phyloP scores from a whole-genome alignment of 2,888 invertebrate genomes.

The Erynnis tages region DNA sequence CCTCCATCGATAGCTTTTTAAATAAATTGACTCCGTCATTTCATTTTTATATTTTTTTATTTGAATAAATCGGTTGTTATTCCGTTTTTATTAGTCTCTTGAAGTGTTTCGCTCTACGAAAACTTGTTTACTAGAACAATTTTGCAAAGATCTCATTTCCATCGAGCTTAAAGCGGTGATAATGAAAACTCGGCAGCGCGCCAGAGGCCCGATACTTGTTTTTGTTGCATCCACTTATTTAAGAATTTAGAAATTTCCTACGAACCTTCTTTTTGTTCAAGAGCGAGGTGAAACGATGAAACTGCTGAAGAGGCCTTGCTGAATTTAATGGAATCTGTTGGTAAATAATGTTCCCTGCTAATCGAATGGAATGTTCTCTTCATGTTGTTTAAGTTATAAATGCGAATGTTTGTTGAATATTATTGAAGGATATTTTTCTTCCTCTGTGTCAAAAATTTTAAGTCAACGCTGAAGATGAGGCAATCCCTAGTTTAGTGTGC shows the following conservation, averaged over 20 bases:
- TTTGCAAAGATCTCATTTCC: slow-evolving; percentile 8
- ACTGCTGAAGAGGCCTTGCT: neutral
- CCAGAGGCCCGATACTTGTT: slow-evolving; percentile 28
- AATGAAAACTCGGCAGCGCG: slow-evolving; percentile 34
- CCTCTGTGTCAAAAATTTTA: too few species aligned
- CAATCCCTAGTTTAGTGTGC: too few species aligned
- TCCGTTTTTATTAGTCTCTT: neutral
- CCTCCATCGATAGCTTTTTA: too few species aligned
- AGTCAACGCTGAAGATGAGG: too few species aligned
- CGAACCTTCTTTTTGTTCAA: neutral
- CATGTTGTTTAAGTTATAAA: too few species aligned
- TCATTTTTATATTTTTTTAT: neutral
- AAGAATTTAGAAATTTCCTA: slow-evolving; percentile 9
- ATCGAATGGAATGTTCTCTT: too few species aligned
- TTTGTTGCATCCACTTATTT: slow-evolving; percentile 15
- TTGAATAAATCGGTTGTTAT: too few species aligned
- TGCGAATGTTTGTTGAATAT: too few species aligned
- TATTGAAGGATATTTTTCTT: too few species aligned
- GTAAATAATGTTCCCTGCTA: too few species aligned
- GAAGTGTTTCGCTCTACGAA: neutral
- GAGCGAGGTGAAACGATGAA: neutral
- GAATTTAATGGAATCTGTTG: too few species aligned
- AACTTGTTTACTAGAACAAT: neutral
- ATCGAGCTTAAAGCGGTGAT: slow-evolving; percentile 25
- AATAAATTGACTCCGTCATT: too few species aligned